These are phyloP conservation scores for Bombus pascuorum DNA, from an alignment of 1,140 invertebrate genomes.

Conservation along the genomic window DNA sequence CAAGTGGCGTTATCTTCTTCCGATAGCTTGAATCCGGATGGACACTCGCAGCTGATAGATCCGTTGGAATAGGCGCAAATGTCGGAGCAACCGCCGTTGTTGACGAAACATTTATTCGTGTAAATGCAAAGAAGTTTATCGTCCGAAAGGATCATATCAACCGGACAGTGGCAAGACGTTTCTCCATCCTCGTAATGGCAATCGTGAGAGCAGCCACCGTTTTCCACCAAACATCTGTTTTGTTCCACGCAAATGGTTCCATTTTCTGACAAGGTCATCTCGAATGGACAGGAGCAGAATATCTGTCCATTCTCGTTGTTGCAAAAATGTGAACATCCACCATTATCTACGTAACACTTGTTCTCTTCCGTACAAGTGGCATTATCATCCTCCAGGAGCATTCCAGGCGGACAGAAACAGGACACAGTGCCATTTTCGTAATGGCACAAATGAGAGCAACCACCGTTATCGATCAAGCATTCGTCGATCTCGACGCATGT, in stretches of 20 bases:
- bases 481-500: slow-evolving; percentile 85
- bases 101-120: slow-evolving; percentile 89
- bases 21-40: slow-evolving; percentile 73
- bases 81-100: slow-evolving; percentile 83
- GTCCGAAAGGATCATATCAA: slow-evolving; percentile 83
- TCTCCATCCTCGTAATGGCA: slow-evolving; percentile 79
- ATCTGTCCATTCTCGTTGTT: slow-evolving; percentile 82
- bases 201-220: slow-evolving; percentile 83
- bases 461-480: slow-evolving; percentile 83
- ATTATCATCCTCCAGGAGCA: slow-evolving; percentile 83
- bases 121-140: slow-evolving; percentile 78
- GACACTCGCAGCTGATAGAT: slow-evolving; percentile 81
- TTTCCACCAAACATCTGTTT: slow-evolving; percentile 84
- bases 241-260: slow-evolving; percentile 83
- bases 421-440: slow-evolving; percentile 79
- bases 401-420: slow-evolving; percentile 88
- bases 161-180: slow-evolving; percentile 85
- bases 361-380: slow-evolving; percentile 84
- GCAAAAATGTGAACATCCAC: slow-evolving; percentile 83
- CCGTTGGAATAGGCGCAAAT: slow-evolving; percentile 66
- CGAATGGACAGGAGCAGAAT: slow-evolving; percentile 83
- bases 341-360: slow-evolving; percentile 83
- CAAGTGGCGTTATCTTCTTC: slow-evolving; percentile 63
- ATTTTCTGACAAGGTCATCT: slow-evolving; percentile 77
- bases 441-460: slow-evolving; percentile 82